These are phyloP conservation scores for Agrochola circellaris DNA, from an alignment of 2,888 invertebrate species.

Conservation along the genomic window DNA sequence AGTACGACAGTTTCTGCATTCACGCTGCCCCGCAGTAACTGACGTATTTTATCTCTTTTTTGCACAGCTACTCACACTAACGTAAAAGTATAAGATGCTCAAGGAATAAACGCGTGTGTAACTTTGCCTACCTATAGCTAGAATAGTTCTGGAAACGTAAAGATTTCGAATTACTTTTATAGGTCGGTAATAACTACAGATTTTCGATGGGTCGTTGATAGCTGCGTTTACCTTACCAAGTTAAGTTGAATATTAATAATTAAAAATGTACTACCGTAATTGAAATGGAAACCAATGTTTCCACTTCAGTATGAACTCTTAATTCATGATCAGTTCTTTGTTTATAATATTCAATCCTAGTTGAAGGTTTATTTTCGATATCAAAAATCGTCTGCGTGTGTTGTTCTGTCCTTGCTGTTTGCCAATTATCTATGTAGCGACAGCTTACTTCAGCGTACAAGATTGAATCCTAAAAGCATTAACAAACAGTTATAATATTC, in stretches of 20 bases:
- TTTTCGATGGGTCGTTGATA: too few relatives aligned
- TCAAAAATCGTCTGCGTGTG: slow-evolving; percentile 72
- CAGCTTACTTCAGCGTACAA: slow-evolving; percentile 49
- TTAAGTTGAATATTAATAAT: neutral
- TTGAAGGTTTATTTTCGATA: slow-evolving; percentile 68
- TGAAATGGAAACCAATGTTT: slow-evolving; percentile 75
- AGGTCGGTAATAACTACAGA: too few relatives aligned
- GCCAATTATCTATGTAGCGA: slow-evolving; percentile 81
- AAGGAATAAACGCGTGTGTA: too few relatives aligned
- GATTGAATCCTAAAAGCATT: slow-evolving; percentile 55
- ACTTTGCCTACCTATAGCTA: too few relatives aligned
- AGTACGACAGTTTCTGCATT: too few relatives aligned
- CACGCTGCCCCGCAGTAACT: too few relatives aligned
- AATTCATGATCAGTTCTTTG: slow-evolving; percentile 78
- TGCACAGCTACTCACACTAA: too few relatives aligned
- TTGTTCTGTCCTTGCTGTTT: slow-evolving; percentile 81
- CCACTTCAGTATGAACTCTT: slow-evolving; percentile 82
- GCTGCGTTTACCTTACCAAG: too few relatives aligned
- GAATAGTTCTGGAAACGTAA: too few relatives aligned
- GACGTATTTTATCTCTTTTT: too few relatives aligned
- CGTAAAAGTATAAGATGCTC: too few relatives aligned
- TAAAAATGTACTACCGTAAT: slow-evolving; percentile 76
- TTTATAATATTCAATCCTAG: slow-evolving; percentile 76
- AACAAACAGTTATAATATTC: neutral
- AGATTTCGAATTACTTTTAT: too few relatives aligned